Evolutionary conservation across 2,888 invertebrate species (phyloP).

Genomic region (Erannis defoliaria): DNA sequence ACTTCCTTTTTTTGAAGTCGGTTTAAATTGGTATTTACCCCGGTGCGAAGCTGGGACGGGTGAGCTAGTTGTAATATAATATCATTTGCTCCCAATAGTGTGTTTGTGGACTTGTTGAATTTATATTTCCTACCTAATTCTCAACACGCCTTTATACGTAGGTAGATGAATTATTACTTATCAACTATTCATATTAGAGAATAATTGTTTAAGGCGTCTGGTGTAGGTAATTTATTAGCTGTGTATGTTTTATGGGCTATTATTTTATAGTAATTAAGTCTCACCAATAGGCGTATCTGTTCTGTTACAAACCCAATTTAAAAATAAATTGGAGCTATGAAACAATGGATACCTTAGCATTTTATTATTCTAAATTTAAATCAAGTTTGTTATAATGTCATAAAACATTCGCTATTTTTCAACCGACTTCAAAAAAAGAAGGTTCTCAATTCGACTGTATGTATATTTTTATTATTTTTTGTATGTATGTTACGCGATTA

Average conservation of each 20-base stretch:
- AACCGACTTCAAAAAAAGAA: too few species aligned
- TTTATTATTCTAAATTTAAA: not conserved
- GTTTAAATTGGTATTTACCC: too few species aligned
- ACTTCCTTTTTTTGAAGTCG: too few species aligned
- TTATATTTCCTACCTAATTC: not conserved
- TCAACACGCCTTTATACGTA: not conserved
- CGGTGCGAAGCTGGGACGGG: too few species aligned
- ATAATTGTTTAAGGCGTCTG: not conserved
- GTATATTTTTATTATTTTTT: not conserved
- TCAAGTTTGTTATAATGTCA: not conserved
- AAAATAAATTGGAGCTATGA: constrained; percentile 17
- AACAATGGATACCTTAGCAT: constrained; percentile 11
- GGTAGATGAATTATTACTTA: constrained; percentile 4
- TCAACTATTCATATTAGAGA: not conserved
- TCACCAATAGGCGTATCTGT: constrained; percentile 23
- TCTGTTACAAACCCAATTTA: constrained; percentile 16
- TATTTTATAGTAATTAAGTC: constrained; percentile 20
- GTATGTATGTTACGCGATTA: too few species aligned
- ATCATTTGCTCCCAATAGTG: not conserved
- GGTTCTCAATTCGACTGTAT: too few species aligned
- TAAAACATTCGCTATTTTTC: not conserved
- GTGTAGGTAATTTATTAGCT: not conserved
- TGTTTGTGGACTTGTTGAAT: not conserved
- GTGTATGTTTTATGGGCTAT: constrained; percentile 5
- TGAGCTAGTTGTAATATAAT: too few species aligned